Percentiles rank a stretch among this genome's conserved stretches.
These are phyloP conservation scores for Gambelia wislizenii DNA, from an alignment of 2,797 vertebrate genomes.

Conservation along the genomic window DNA sequence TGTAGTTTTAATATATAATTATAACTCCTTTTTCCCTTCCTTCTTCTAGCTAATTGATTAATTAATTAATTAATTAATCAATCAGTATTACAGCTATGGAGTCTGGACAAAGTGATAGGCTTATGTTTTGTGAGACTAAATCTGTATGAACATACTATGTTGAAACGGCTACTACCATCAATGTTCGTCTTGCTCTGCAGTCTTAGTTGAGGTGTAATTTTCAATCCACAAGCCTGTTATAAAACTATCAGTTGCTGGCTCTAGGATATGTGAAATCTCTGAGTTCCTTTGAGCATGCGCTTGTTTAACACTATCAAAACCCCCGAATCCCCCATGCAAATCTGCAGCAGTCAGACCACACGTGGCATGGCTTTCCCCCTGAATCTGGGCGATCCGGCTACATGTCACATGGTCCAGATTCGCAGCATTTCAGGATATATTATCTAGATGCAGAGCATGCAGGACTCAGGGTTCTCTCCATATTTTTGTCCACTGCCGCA, in stretches of 20 bases:
- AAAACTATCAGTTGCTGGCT: background rate
- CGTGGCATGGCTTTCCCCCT: too few relatives aligned
- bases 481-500: too few relatives aligned
- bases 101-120: background rate
- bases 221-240: background rate
- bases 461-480: too few relatives aligned
- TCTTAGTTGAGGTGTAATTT: background rate
- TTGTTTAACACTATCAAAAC: too few relatives aligned
- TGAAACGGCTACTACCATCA: background rate
- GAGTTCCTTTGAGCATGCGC: background rate
- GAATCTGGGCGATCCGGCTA: too few relatives aligned
- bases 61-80: background rate
- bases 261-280: background rate
- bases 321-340: too few relatives aligned
- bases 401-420: too few relatives aligned
- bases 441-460: too few relatives aligned
- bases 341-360: too few relatives aligned
- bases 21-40: background rate
- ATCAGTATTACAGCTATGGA: conserved; percentile 4
- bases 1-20: background rate
- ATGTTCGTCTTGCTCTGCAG: background rate
- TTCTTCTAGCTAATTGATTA: background rate
- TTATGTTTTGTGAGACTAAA: background rate
- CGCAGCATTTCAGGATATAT: too few relatives aligned
- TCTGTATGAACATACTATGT: background rate